Conservation (phyloP, 2,113 vertebrate genomes). For the Sigmodon hispidus region DNA sequence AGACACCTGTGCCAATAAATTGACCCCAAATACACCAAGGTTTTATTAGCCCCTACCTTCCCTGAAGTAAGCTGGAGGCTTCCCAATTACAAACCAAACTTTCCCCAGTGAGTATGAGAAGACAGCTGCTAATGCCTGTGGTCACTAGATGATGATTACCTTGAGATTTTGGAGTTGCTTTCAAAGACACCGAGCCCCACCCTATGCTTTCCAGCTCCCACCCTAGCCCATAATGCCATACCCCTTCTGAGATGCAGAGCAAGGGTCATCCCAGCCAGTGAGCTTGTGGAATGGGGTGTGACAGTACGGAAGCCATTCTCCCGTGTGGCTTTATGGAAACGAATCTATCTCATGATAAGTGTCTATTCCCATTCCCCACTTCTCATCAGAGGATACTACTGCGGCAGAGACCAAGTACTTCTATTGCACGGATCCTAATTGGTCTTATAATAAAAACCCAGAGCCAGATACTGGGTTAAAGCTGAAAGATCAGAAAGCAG, state of each 20-base stretch:
- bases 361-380: slow-evolving; percentile 46
- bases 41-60: neutral
- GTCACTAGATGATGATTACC: neutral
- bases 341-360: slow-evolving; percentile 23
- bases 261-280: neutral
- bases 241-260: neutral
- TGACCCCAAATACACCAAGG: neutral
- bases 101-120: neutral
- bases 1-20: neutral
- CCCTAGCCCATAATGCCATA: no score
- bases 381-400: slow-evolving; percentile 58
- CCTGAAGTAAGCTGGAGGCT: neutral
- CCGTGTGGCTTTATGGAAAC: slow-evolving; percentile 70
- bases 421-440: no score
- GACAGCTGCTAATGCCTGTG: neutral
- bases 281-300: slow-evolving; percentile 8
- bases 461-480: no score
- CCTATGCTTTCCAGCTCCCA: no score
- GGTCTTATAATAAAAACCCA: no score
- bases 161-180: slow-evolving; percentile 28
- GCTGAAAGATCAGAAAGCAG: no score
- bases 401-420: slow-evolving; percentile 55
- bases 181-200: neutral
- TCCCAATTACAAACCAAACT: neutral
- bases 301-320: slow-evolving; percentile 53